Evolutionary conservation across 2,797 vertebrate genomes (phyloP), one percentile per base, ranked within the genome.

Genomic region (Peromyscus attwateri): DNA sequence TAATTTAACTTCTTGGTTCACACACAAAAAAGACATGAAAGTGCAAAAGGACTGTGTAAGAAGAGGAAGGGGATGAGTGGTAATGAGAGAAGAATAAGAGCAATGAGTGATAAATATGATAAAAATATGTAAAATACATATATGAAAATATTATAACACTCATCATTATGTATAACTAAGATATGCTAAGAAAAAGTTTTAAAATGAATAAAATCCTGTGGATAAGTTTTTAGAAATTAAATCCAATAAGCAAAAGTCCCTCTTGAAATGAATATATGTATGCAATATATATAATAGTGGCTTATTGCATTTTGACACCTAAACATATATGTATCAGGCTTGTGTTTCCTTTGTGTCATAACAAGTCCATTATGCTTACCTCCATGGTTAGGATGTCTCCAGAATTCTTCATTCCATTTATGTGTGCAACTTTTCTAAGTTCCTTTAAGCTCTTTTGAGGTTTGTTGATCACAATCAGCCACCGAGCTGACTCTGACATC

Each of bases 401-500:
- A 57, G 29, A 14, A 71, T 19, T 46, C 92, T 95, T 95, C 23
- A 29, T 81, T 91, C 97, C 83, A 31, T 97, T 97, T 10, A 57
- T 11, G 7, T 34, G 40, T 0, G 97, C 97, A 43, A 5, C 92
- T 93, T 60, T 96, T 27, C 60, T 82, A 13, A 97, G 96, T 5
- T 76, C 71, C 92, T 94, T 79, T 70, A 97, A 89, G 40, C 73
- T 82, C 9, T 43, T 23, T 31, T 97, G n/a, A 0, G 40, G 79
- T 64, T 76, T 92, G 81, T 97, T 98, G 73, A 55, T 73, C 49
- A 79, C 43, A 66, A 97, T 85, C 60, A 97, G 80, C 97, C 97
- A 98, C 62, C 71, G 87, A 88, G 97, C 94, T 29, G 96, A 97
- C 68, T 98, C 97, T 25, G 40, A 27, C 34, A 97, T 1, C 95